Evolutionary conservation across 2,113 vertebrate species (phyloP).

Genomic region (Pithys albifrons): DNA sequence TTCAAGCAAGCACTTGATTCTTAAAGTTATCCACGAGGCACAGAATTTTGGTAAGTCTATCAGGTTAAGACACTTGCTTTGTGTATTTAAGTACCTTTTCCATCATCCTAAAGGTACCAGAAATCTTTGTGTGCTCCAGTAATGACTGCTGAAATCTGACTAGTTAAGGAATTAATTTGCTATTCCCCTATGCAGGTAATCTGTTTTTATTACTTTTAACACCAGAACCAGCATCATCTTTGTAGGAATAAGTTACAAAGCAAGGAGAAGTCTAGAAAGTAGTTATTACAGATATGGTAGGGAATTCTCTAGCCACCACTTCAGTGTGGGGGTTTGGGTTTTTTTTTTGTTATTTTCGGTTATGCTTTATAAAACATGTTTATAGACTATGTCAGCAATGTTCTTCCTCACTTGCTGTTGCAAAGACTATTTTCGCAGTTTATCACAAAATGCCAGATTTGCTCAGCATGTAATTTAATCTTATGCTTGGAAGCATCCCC

Average conservation of each 20-base stretch:
- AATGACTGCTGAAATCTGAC: background rate
- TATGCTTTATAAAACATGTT: constrained; percentile 49
- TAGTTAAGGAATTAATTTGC: background rate
- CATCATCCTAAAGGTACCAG: background rate
- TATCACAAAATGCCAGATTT: constrained; percentile 75
- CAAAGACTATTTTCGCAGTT: constrained; percentile 57
- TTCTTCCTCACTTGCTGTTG: constrained; percentile 41
- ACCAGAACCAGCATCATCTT: background rate
- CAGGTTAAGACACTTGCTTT: background rate
- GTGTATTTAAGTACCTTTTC: background rate
- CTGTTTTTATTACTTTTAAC: background rate
- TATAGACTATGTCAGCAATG: constrained; percentile 48
- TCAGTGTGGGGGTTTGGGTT: background rate
- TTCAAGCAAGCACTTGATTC: background rate
- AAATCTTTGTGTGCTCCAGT: background rate
- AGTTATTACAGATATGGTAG: background rate
- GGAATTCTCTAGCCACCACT: background rate
- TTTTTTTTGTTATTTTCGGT: background rate
- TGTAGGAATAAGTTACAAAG: constrained; percentile 1
- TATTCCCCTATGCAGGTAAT: background rate
- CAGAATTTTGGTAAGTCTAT: background rate
- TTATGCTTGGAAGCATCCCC: constrained; percentile 70
- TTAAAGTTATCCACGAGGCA: background rate
- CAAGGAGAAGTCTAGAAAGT: background rate
- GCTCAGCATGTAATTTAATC: constrained; percentile 75